Evolutionary conservation across 2,113 vertebrate genomes (phyloP), one percentile per base, ranked within the genome.

Genomic region (Oxyruncus cristatus): DNA sequence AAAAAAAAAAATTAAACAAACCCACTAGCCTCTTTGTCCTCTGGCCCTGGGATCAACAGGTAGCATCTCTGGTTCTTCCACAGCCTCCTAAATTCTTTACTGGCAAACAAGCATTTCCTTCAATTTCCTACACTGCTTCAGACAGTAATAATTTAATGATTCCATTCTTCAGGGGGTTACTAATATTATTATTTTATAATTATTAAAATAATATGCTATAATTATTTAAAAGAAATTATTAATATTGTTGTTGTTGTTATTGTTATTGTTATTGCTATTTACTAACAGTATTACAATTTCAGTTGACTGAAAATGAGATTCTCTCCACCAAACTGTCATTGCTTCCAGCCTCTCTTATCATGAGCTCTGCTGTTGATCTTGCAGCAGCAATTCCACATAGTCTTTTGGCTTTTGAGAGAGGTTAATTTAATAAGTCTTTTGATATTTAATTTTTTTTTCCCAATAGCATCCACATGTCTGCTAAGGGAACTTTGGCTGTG

Each of bases 371-470:
- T 93, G 95, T 63, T 97, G 92, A 93, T 95, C 91, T 96, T 89
- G 42, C 83, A 88, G 35, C 77, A 97, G 93, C 85, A 92, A 90
- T 94, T 85, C 80, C 80, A 73, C 76, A 49, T 7, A 30, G 82
- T 92, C 33, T 32, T 91, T 75, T 95, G 90, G 67, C 75, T 70
- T 95, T 93, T 88, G 49, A 95, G 93, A 84, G 85, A 92, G 85
- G 88, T 97, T 97, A 95, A 97, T 97, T 95, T 94, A 95, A 88
- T 85, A 78, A 87, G 68, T 71, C 28, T 97, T 95, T 85, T 92
- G 58, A 68, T 49, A 59, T 85, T 47, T 39, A 5, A 19, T 14
- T 19, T 26, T 55, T 27, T 68, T 52, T 35, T 2, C 16, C 49
- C 53, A 53, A 14, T 65, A 89, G 62, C 73, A 78, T 63, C 61